These are phyloP conservation scores for Prionace glauca DNA, from an alignment of 2,797 vertebrate genomes.

Conservation along the genomic window DNA sequence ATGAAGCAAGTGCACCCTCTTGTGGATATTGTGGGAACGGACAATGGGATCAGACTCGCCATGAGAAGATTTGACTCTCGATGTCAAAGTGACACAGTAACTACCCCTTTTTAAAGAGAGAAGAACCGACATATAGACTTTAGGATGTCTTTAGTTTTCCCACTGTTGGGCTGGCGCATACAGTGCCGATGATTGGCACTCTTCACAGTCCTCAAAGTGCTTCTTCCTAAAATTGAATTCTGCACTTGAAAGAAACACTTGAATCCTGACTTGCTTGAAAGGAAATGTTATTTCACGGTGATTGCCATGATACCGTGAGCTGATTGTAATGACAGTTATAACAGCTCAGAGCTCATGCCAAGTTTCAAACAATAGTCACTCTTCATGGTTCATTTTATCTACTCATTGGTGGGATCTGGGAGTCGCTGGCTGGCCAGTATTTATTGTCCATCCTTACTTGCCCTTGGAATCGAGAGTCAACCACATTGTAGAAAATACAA, in stretches of 20 bases:
- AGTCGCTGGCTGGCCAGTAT: too few relatives aligned
- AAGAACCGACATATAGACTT: neutral
- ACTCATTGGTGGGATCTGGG: too few relatives aligned
- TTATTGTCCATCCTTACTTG: too few relatives aligned
- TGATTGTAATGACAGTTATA: neutral
- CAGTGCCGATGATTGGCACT: neutral
- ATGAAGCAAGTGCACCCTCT: slow-evolving; percentile 24
- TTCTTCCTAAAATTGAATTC: neutral
- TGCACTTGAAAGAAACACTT: neutral
- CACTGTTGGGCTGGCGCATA: neutral
- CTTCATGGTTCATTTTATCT: too few relatives aligned
- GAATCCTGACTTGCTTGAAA: neutral
- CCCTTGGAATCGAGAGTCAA: too few relatives aligned
- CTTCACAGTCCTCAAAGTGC: neutral
- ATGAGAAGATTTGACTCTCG: neutral
- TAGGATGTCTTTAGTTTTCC: neutral
- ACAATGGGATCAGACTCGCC: neutral
- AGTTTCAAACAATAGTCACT: neutral
- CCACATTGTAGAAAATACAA: too few relatives aligned
- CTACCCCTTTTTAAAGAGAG: neutral
- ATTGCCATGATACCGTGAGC: neutral
- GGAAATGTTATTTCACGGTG: neutral
- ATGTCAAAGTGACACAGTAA: neutral
- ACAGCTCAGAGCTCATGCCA: neutral
- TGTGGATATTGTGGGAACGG: neutral